These are phyloP conservation scores for Lasioglossum malachurum DNA, from an alignment of 2,888 invertebrate species.

Conservation along the genomic window DNA sequence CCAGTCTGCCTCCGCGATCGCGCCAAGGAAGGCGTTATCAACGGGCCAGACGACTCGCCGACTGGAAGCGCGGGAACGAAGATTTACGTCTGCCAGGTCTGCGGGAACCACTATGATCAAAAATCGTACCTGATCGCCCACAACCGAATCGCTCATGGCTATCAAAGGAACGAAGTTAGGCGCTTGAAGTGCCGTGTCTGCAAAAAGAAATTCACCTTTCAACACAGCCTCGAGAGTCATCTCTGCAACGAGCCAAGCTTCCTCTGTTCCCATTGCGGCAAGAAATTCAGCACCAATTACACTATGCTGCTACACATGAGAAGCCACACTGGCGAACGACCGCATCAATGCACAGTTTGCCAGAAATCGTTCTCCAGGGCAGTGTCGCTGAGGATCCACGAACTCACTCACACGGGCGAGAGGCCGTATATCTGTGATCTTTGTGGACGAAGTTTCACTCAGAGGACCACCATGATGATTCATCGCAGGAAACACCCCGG, in stretches of 20 bases:
- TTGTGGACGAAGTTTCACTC: slow-evolving; percentile 72
- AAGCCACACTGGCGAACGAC: slow-evolving; percentile 68
- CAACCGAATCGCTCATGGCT: slow-evolving; percentile 1
- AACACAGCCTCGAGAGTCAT: not conserved
- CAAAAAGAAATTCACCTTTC: not conserved
- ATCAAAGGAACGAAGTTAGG: not conserved
- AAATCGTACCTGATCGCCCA: not conserved
- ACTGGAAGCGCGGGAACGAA: not conserved
- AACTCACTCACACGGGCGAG: slow-evolving; percentile 71
- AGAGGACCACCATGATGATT: slow-evolving; percentile 68
- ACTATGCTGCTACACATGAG: not conserved
- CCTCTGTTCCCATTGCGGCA: not conserved
- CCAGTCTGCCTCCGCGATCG: slow-evolving; percentile 60
- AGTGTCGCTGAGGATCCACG: slow-evolving; percentile 72
- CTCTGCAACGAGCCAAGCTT: too few relatives aligned
- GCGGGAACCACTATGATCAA: not conserved
- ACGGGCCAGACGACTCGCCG: not conserved
- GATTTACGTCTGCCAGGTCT: not conserved
- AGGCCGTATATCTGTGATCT: slow-evolving; percentile 76
- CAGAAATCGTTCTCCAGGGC: slow-evolving; percentile 65
- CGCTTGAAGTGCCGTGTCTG: not conserved
- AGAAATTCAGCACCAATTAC: not conserved
- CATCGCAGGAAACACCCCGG: slow-evolving; percentile 66
- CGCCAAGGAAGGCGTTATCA: not conserved
- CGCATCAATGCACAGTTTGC: slow-evolving; percentile 76